Percentiles rank a stretch among this genome's conserved stretches.
These are phyloP conservation scores for Corydoras maculifer DNA, from an alignment of 2,113 vertebrate genomes.

Conservation along the genomic window DNA sequence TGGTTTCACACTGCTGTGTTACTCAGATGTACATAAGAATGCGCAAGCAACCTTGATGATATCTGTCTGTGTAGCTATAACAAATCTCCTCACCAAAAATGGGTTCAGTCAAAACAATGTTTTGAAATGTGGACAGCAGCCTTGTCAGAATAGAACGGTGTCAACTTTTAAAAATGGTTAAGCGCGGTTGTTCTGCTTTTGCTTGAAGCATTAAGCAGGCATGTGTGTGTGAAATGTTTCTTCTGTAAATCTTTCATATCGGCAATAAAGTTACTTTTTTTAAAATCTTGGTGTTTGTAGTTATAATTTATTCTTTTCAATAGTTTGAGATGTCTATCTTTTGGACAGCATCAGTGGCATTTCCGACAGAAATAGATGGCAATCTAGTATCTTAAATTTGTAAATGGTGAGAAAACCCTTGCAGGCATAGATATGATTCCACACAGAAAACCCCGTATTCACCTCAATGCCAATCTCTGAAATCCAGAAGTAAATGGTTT, in stretches of 20 bases:
- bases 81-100: conserved; percentile 28
- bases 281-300: conserved; percentile 2
- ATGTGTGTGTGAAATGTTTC: conserved; percentile 52
- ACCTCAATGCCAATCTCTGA: too few species aligned
- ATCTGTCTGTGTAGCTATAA: conserved; percentile 51
- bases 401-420: too few species aligned
- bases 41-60: conserved; percentile 56
- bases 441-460: too few species aligned
- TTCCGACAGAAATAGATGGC: too few species aligned
- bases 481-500: too few species aligned
- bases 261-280: conserved; percentile 69
- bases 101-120: conserved; percentile 42
- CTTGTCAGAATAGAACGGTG: too few species aligned
- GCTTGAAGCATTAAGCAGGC: conserved; percentile 47
- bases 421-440: too few species aligned
- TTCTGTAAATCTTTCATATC: conserved; percentile 67
- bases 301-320: too few species aligned
- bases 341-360: too few species aligned
- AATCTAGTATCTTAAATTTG: too few species aligned
- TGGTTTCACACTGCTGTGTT: conserved; percentile 49
- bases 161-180: conserved; percentile 18
- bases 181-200: conserved; percentile 34
- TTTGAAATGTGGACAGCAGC: conserved; percentile 28
- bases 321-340: too few species aligned
- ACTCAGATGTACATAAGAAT: conserved; percentile 56